Base-by-base conservation (phyloP, 2,797 vertebrate genomes). In the Acestrorhynchus altus region DNA sequence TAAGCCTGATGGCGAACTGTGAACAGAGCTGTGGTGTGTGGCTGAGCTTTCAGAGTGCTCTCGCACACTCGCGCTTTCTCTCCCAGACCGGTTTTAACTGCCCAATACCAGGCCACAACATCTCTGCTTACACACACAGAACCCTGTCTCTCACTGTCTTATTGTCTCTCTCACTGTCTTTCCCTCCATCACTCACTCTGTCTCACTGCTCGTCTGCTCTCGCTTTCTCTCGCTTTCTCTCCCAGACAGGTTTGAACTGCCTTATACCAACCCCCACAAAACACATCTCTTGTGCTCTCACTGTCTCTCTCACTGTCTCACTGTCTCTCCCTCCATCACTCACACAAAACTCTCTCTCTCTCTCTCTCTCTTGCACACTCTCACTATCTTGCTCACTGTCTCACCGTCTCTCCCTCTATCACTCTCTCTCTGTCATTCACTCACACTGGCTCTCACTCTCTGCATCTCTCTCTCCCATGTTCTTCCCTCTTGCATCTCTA, bases 71-170 rank as follows among this genome's bases (percentile, higher is more conserved):
- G n/a, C n/a, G n/a, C 47, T 49, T 26, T 63, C 44, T n/a, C 54
- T 12, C 54, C 16, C 59, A 35, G 59, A 61, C 59, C 31, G 31
- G 59, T 61, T 39, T 39, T 5, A 54, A n/a, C 72, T 28, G 73
- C 49, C 16, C 31, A 26, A 16, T 56, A 42, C 39, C 61, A 56
- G 31, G 35, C 73, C 26, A 49, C 40, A 68, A 9, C 9, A 59
- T 59, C 52, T 67, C 24, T 51, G 22, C 24, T 31, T n/a, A n/a
- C 18, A 35, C 22, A 8, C 40, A 46, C 12, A 54, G 11, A 44
- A 44, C 4, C 20, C n/a, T n/a, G n/a, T n/a, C n/a, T n/a, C n/a
- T n/a, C n/a, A n/a, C n/a, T n/a, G n/a, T 22, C 2, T 22, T 12
- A 1, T 20, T 51, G 4, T n/a, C 49, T n/a, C 18, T 51, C 12